Conservation (phyloP, 2,888 invertebrate species). For the Drosophila colorata region DNA sequence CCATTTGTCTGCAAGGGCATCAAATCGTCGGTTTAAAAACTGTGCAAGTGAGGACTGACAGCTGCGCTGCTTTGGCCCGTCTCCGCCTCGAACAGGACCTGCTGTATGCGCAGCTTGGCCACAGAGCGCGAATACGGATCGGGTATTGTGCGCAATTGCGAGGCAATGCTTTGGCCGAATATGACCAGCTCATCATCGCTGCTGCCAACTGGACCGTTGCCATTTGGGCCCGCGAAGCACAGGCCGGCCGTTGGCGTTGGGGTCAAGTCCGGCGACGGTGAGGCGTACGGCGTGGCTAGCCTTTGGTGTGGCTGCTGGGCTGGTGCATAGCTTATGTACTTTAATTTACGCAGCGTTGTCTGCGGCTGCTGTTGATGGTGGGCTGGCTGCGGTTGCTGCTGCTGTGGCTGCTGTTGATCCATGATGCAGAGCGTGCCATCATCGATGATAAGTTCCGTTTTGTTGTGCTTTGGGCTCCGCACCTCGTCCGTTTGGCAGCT, state of each 20-base stretch:
- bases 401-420: slow-evolving; percentile 35
- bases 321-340: slow-evolving; percentile 17
- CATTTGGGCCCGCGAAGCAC: slow-evolving; percentile 27
- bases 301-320: slow-evolving; percentile 19
- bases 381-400: slow-evolving; percentile 29
- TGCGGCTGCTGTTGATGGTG: slow-evolving; percentile 21
- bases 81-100: slow-evolving; percentile 82
- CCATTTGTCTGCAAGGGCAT: too few species aligned
- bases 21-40: slow-evolving; percentile 16
- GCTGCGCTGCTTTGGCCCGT: slow-evolving; percentile 69
- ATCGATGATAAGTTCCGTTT: slow-evolving; percentile 52
- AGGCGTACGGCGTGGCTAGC: slow-evolving; percentile 36
- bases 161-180: slow-evolving; percentile 79
- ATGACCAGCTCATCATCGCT: slow-evolving; percentile 69
- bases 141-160: slow-evolving; percentile 72
- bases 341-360: slow-evolving; percentile 36
- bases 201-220: slow-evolving; percentile 13
- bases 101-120: slow-evolving; percentile 82
- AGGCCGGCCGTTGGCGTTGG: slow-evolving; percentile 7
- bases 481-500: slow-evolving; percentile 36
- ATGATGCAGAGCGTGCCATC: slow-evolving; percentile 45
- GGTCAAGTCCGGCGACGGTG: slow-evolving; percentile 37
- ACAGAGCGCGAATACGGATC: slow-evolving; percentile 79
- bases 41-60: slow-evolving; percentile 41
- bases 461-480: slow-evolving; percentile 19